Base-by-base conservation (phyloP, 2,888 invertebrate species). In the Pollenia amentaria region DNA sequence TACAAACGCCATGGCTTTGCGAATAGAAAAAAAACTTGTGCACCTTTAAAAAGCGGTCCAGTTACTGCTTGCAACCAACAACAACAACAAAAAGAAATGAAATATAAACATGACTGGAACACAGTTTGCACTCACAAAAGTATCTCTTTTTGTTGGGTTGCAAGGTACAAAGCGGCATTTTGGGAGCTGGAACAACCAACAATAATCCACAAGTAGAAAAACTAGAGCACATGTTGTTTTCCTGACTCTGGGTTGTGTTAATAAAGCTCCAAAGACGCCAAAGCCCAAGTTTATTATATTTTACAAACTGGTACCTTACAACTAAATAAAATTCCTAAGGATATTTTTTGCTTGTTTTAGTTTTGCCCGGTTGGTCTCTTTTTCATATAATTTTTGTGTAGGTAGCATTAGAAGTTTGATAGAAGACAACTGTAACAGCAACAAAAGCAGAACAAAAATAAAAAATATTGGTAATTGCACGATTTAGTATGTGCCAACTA, bases 391-490 rank as follows among this genome's bases (percentile, higher is more conserved):
- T 44, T 51, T 18, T 44, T 83, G 83, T 87, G 87, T 87, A 87
- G 87, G 87, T 73, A 84, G 87, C 80, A 84, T 84, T 87, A 87
- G 87, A 87, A 87, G 77, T 85, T 87, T 84, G 84, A 84, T 87
- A 76, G 83, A 46, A 76, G 57, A 84, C 75, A 85, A 77, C 70
- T 76, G 29, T 72, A 77, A 80, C 9, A 69, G 48, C 38, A 72
- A 60, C 21, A 69, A 51, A 42, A 64, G 16, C 38, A 70, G 14
- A 18, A 21, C 14, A 38, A 38, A 38, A 64, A 18, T 18, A 64
- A 62, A 62, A 82, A 73, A 82, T 87, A 85, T 85, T 85, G 79
- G 85, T 87, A 85, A 85, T 85, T 85, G 87, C 82, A 85, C 85
- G 85, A 82, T 85, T 87, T 82, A 85, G 84, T 87, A 85, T 85